These are phyloP conservation scores for Platygyra sinensis DNA, from an alignment of 64 coral and sea anemone species.

Conservation along the genomic window DNA sequence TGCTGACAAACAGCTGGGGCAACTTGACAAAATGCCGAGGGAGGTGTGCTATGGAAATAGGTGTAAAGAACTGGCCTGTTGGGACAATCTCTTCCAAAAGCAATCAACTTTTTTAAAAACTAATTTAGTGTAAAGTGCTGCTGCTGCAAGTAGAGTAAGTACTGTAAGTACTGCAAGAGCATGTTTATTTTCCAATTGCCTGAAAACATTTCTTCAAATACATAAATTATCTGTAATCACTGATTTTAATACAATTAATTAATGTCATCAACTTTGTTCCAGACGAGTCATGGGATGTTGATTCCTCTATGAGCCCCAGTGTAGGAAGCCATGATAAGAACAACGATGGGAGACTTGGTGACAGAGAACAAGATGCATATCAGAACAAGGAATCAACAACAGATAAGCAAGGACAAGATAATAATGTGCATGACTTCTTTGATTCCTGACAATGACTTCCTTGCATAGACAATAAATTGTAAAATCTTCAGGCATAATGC, in stretches of 20 bases:
- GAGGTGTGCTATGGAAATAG: no score
- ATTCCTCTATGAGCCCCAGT: not conserved
- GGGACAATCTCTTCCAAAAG: no score
- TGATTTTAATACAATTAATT: not conserved
- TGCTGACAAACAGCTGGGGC: no score
- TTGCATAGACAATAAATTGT: not conserved
- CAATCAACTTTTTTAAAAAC: no score
- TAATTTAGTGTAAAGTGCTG: no score
- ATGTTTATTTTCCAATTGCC: no score
- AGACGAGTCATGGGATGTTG: constrained; percentile 40
- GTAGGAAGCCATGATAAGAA: constrained; percentile 1
- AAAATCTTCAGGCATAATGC: not conserved
- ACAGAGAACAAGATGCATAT: not conserved
- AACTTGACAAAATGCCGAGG: no score
- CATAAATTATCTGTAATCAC: no score
- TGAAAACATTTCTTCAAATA: no score
- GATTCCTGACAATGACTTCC: constrained; percentile 33
- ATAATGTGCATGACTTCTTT: constrained; percentile 66
- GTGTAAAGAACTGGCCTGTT: no score
- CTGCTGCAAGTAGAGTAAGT: no score
- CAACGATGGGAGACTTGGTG: not conserved
- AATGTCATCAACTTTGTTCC: not conserved
- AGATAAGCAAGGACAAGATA: constrained; percentile 10
- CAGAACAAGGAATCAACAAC: constrained; percentile 14
- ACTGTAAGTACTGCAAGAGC: no score